Base-by-base conservation (phyloP, 2,888 invertebrate species). In the Calameuta pallipes region DNA sequence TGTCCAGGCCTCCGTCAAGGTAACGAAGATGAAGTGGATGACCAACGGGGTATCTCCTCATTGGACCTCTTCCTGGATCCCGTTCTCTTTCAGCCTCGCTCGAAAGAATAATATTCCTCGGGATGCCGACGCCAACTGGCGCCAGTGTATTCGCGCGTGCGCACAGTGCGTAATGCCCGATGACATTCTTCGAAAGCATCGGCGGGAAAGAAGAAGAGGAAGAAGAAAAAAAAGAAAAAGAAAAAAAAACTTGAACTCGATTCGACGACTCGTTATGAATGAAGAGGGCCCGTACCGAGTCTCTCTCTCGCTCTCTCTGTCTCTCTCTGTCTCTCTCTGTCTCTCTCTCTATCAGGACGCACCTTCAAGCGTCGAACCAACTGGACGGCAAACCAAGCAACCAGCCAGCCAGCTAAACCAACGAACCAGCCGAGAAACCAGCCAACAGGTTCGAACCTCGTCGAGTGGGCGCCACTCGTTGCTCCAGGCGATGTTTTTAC, bases 401-500 rank as follows among this genome's bases (percentile, higher is more conserved):
- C 36, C 35, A 71, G 71, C 31, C 35, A 23, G 69, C 30, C 31
- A 75, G 70, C 71, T 31, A 73, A 30, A 73, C 13, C 34, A 68
- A 75, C 56, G 70, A 30, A 41, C 30, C 30, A 31, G 35, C 56
- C 75, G 69, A 70, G 33, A 69, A 69, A 33, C 34, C 73, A 82
- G 80, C 80, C 83, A 84, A 85, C 86, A 84, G 83, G 84, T 83
- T 85, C 81, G 83, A 84, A 84, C 71, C 56, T 80, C 87, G 88
- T 85, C 87, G 85, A 89, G 88, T 88, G 89, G 89, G 89, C 89
- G 89, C 89, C 89, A 88, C 87, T 87, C 84, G 83, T 85, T 81
- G 83, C 88, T 83, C 82, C 83, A 84, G 86, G 88, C 88, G 83
- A 85, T 80, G 83, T 86, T 87, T 87, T 85, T 86, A 85, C 85